Evolutionary conservation across 2,113 vertebrate species (phyloP).

Genomic region (Podarcis muralis): DNA sequence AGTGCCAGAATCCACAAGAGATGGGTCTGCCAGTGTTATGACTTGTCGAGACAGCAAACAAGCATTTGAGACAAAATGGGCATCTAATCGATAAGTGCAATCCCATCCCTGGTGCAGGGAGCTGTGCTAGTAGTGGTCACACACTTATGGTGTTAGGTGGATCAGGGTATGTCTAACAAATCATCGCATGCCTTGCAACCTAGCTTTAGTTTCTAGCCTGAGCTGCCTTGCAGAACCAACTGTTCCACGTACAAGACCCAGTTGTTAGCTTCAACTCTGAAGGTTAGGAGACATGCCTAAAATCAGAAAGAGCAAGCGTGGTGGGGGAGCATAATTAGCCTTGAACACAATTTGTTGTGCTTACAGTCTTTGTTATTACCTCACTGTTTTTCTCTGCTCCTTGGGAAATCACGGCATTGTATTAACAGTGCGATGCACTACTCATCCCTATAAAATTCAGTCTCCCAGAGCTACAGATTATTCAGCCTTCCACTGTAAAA

Average conservation of each 20-base stretch:
- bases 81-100: not conserved
- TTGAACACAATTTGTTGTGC: not conserved
- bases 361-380: not conserved
- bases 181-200: not conserved
- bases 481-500: slow-evolving; percentile 11
- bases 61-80: not conserved
- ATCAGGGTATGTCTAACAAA: not conserved
- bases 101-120: no score
- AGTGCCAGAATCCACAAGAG: no score
- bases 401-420: not conserved
- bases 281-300: not conserved
- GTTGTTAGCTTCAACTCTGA: not conserved
- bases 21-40: not conserved
- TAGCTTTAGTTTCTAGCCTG: not conserved
- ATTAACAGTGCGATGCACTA: not conserved
- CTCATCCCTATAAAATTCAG: not conserved
- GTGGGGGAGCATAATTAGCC: not conserved
- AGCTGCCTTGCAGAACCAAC: not conserved
- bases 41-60: not conserved
- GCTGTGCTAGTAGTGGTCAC: not conserved
- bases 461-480: slow-evolving; percentile 4
- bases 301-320: not conserved
- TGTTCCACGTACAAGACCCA: not conserved
- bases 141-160: not conserved
- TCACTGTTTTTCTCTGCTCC: not conserved